Base-by-base conservation (phyloP, 2,113 vertebrate species). In the Tringa solitaria region DNA sequence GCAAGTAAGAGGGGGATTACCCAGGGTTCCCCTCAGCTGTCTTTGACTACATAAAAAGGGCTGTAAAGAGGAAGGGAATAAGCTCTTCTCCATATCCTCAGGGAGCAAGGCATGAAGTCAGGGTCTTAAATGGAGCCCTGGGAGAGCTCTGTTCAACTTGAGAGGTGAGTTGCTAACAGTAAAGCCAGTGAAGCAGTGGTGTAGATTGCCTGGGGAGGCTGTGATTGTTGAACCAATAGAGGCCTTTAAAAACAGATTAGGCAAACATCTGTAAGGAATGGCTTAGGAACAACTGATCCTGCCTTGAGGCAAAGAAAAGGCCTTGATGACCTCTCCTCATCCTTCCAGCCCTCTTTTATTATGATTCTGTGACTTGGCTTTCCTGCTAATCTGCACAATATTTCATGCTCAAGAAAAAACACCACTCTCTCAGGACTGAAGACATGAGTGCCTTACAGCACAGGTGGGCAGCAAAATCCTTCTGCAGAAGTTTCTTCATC, bases 221-320 rank as follows among this genome's bases (percentile, higher is more conserved):
- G 12, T 57, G 19, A 63, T 80, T 88, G 63, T 86, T 78, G n/a
- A 90, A 80, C 28, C 75, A 65, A 12, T 14, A n/a, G n/a, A 43
- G 26, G 46, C 88, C 64, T 91, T 93, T 89, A 94, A 91, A 93
- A 91, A 68, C 65, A 82, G 65, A 82, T 85, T 76, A 93, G 85
- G 64, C 51, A 84, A 96, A 68, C 87, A 95, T 88, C 75, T 83
- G 63, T 88, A 65, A 93, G 82, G 51, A 93, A 81, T 30, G 30
- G 48, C 32, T 92, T 76, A 88, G 82, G 63, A 93, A 57, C 64
- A 90, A 28, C 45, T 85, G 82, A 85, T 90, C 78, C 85, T 90
- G 84, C 85, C 88, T 87, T 48, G 33, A 93, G 82, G 85, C 78
- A 85, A 87, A 76, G 84, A 64, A 84, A 84, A 94, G 35, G 39